These are phyloP conservation scores for Apantesis nais DNA, from an alignment of 2,888 invertebrate species.

Conservation along the genomic window DNA sequence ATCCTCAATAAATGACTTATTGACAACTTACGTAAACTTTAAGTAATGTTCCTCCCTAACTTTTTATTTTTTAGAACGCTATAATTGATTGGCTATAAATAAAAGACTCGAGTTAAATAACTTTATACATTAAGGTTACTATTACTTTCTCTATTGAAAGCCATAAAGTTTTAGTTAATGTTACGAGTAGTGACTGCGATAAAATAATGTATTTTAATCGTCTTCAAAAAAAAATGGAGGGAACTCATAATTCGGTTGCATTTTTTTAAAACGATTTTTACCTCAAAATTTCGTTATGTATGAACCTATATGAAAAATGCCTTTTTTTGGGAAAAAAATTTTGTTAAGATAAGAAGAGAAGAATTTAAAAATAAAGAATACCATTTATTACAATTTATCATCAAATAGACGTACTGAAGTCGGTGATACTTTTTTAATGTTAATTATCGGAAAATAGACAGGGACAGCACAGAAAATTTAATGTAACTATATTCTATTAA, in stretches of 20 bases:
- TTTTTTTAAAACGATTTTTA: background rate
- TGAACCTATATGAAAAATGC: too few species aligned
- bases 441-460: too few species aligned
- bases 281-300: too few species aligned
- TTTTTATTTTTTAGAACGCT: slow-evolving; percentile 6
- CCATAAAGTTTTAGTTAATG: slow-evolving; percentile 25
- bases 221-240: background rate
- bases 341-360: too few species aligned
- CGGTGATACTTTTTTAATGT: too few species aligned
- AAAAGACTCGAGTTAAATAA: slow-evolving; percentile 22
- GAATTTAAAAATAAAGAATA: too few species aligned
- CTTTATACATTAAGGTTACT: slow-evolving; percentile 22
- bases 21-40: background rate
- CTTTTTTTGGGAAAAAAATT: too few species aligned
- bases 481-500: background rate
- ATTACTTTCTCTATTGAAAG: slow-evolving; percentile 37
- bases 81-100: slow-evolving; percentile 10
- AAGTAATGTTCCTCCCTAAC: background rate
- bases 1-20: background rate
- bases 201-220: background rate
- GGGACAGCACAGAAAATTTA: background rate
- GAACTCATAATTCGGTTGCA: background rate
- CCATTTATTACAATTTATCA: too few species aligned
- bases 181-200: background rate
- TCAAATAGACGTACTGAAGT: too few species aligned